Evolutionary conservation across 2,113 vertebrate genomes (phyloP).

Genomic region (Ceuthmochares aereus): DNA sequence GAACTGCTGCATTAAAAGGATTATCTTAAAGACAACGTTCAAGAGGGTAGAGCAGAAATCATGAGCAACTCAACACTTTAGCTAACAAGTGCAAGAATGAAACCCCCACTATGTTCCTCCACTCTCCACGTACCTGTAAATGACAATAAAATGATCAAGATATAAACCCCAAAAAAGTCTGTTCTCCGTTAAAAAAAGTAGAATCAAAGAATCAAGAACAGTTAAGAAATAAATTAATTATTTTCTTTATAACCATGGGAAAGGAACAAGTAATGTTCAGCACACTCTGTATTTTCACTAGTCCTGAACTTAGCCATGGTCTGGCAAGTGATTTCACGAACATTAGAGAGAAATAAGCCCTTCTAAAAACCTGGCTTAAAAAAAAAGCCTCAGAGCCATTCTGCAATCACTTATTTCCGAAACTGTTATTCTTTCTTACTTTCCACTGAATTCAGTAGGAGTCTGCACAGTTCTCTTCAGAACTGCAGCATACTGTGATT

Average conservation of each 20-base stretch:
- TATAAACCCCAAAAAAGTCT: neutral
- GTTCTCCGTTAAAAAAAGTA: neutral
- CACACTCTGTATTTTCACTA: neutral
- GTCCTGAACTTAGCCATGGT: neutral
- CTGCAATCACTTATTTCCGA: neutral
- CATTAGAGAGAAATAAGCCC: neutral
- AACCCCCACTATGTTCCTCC: neutral
- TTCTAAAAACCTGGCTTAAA: neutral
- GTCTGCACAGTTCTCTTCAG: neutral
- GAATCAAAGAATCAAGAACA: neutral
- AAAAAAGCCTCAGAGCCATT: neutral
- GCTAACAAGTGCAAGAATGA: neutral
- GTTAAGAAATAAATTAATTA: neutral
- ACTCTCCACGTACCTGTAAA: neutral
- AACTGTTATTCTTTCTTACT: neutral
- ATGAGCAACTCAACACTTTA: neutral
- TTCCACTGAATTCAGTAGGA: neutral
- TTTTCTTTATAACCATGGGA: neutral
- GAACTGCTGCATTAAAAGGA: neutral
- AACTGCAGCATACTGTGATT: neutral
- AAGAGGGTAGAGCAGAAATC: neutral
- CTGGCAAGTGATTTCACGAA: neutral
- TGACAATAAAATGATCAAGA: neutral
- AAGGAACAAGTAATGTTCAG: neutral
- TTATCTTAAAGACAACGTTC: neutral